Evolutionary conservation across 2,888 invertebrate genomes (phyloP), one percentile per base, ranked within the genome.

Genomic region (Girardia tigrina): DNA sequence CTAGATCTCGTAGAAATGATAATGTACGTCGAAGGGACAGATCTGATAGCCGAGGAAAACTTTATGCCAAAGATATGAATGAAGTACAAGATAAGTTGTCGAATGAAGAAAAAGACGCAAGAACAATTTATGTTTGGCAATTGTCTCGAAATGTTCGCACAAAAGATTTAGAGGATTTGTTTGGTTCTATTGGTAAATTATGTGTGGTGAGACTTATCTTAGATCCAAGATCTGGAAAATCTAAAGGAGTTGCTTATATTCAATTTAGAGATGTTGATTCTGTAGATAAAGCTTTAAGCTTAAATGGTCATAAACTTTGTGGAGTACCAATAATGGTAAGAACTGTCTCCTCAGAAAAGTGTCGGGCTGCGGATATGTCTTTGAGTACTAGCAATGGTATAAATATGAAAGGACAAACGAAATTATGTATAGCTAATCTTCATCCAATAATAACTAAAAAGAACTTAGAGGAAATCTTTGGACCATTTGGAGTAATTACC

Each of bases 141-240:
- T n/a, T 56, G 4, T 56, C 56, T 56, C 4, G 23, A 6, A n/a
- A 23, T 12, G 56, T 56, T 4, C n/a, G 56, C n/a, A 56, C 56
- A 20, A 56, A 23, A 23, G 56, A 56, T 56, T n/a, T 56, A 12
- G 56, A 56, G 23, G 56, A 56, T 56, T 23, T 56, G 4, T 56
- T 56, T 16, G 23, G 56, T 56, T 56, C 56, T 12, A 16, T 56
- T 56, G 56, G 56, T 12, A 56, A 56, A 56, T 56, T 56, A 56
- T 56, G 56, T 23, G 56, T 56, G 2, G 56, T 56, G n/a, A 56
- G 56, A 56, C n/a, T 56, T 12, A 56, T 56, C 23, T n/a, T 56
- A 56, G 56, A 56, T 56, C 56, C 56, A 2, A n/a, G 56, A 56
- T 56, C 56, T 56, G 56, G 56, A 12, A 56, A 56, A 56, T 56